phyloP scores from a whole-genome alignment of 1,140 invertebrate genomes.

The Archegozetes longisetosus region DNA sequence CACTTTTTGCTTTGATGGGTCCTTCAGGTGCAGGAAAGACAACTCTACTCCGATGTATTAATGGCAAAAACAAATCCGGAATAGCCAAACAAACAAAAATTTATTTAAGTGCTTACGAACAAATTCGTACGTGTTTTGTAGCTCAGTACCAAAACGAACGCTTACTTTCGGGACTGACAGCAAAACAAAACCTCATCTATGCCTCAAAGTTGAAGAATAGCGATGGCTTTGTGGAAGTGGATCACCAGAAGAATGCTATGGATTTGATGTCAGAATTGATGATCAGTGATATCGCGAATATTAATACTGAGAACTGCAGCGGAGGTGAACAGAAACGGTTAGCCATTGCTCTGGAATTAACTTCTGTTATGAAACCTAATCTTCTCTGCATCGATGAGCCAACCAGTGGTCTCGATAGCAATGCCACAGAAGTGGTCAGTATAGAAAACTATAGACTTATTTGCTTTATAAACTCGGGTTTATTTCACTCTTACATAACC shows the following conservation, averaged over 20 bases:
- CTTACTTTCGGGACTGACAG: constrained; percentile 1
- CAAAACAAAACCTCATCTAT: neutral
- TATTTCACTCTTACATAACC: no score
- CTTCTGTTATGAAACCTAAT: constrained; percentile 48
- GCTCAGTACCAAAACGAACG: neutral
- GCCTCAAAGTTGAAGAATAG: constrained; percentile 7
- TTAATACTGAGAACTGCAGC: constrained; percentile 54
- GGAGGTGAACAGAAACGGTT: constrained; percentile 81
- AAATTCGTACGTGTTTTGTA: neutral
- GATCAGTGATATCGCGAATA: neutral
- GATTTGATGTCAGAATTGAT: neutral
- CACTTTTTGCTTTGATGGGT: constrained; percentile 17
- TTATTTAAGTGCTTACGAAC: neutral
- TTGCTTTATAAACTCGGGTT: no score
- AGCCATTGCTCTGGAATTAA: constrained; percentile 80
- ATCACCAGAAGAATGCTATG: neutral
- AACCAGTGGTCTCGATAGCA: constrained; percentile 32
- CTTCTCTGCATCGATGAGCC: constrained; percentile 26
- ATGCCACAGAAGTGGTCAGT: neutral
- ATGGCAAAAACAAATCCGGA: neutral
- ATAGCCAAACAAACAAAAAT: neutral
- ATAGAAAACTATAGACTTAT: no score
- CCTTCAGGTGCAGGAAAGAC: constrained; percentile 20
- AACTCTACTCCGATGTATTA: constrained; percentile 10
- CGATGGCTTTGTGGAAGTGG: neutral